Conservation (phyloP, 2,888 invertebrate genomes). For the Leptarthrus brevirostris region DNA sequence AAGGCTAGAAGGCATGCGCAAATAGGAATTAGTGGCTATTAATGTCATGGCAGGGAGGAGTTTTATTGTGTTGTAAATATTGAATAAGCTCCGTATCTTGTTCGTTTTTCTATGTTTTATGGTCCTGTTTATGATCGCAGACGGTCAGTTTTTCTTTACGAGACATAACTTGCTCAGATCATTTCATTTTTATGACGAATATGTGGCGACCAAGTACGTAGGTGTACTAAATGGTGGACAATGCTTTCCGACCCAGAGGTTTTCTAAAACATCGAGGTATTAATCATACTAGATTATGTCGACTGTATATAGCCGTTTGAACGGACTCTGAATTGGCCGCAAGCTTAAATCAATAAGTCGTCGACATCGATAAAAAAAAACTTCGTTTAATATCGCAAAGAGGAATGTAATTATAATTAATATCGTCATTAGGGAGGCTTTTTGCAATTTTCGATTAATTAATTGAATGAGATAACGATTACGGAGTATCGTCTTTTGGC, state of each 20-base stretch:
- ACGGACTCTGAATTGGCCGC: not conserved
- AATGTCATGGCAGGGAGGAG: conserved; percentile 39
- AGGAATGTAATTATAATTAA: conserved; percentile 14
- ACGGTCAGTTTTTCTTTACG: conserved; percentile 24
- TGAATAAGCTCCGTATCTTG: conserved; percentile 11
- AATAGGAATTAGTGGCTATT: conserved; percentile 48
- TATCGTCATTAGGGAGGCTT: conserved; percentile 10
- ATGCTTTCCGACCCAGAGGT: conserved; percentile 6
- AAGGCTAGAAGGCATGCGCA: conserved; percentile 32
- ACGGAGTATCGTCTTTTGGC: no score
- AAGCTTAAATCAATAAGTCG: not conserved
- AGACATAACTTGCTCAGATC: conserved; percentile 15
- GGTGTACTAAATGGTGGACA: conserved; percentile 20
- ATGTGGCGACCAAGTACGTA: not conserved
- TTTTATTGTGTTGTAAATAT: conserved; percentile 48
- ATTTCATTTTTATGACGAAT: conserved; percentile 34
- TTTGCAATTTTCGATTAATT: not conserved
- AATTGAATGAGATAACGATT: conserved; percentile 9
- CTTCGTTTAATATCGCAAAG: conserved; percentile 24
- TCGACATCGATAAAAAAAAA: not conserved
- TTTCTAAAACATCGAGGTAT: not conserved
- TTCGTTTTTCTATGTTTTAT: conserved; percentile 31
- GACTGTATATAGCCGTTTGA: not conserved
- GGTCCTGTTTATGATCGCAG: conserved; percentile 16
- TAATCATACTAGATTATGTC: not conserved